A percentile compares a stretch with the other conserved stretches of the same genome.
These are phyloP conservation scores for Thyatira batis DNA, from an alignment of 2,888 invertebrate genomes.

Conservation along the genomic window DNA sequence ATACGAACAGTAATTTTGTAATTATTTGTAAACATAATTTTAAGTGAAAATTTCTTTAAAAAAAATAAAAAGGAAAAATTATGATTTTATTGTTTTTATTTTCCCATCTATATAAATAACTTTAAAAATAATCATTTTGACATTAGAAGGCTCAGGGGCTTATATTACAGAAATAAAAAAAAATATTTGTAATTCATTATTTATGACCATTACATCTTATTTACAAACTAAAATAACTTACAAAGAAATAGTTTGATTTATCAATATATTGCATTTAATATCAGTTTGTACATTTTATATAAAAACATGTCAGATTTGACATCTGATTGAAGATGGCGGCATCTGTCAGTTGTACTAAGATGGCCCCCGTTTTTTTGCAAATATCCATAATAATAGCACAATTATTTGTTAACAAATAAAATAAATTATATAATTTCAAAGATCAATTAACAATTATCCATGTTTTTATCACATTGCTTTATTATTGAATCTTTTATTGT, in stretches of 20 bases:
- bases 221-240: background rate
- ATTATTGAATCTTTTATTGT: no score
- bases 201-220: background rate
- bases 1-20: constrained; percentile 18
- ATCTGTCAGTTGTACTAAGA: no score
- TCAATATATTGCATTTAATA: background rate
- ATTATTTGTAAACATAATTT: constrained; percentile 40
- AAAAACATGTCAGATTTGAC: no score
- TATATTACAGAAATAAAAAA: background rate
- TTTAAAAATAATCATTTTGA: background rate
- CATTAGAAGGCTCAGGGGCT: no score
- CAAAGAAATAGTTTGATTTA: background rate
- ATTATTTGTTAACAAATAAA: no score
- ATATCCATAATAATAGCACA: no score
- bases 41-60: constrained; percentile 47
- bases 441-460: no score
- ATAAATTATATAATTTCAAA: no score
- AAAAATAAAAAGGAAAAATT: constrained; percentile 22
- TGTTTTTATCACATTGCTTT: no score
- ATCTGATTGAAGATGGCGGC: no score
- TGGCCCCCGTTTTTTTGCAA: no score
- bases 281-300: no score
- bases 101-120: background rate
- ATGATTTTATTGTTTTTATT: background rate
- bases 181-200: background rate